Evolutionary conservation across 2,888 invertebrate genomes (phyloP).

Genomic region (Brachycybe producta): DNA sequence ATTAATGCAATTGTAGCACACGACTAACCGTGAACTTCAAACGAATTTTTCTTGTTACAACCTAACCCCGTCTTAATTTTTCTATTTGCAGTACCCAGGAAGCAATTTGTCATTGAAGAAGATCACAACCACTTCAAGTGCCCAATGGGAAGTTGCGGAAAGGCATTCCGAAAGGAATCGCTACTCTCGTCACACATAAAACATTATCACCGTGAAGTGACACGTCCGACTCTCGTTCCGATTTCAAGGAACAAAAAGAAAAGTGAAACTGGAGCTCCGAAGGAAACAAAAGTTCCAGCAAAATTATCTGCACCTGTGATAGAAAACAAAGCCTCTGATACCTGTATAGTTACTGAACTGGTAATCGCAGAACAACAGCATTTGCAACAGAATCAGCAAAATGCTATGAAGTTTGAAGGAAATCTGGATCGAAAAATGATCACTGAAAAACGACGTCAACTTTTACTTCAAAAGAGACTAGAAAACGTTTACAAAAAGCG

Average conservation of each 20-base stretch:
- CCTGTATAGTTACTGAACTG: neutral
- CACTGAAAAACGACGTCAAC: slow-evolving; percentile 17
- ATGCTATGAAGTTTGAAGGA: neutral
- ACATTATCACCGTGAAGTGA: slow-evolving; percentile 90
- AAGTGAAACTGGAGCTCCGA: neutral
- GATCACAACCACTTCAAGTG: slow-evolving; percentile 36
- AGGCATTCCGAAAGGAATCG: slow-evolving; percentile 81
- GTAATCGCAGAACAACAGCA: neutral
- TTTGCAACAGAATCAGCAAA: neutral
- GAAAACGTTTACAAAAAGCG: slow-evolving; percentile 1
- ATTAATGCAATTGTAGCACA: no score
- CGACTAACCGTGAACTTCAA: no score
- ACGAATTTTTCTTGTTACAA: no score
- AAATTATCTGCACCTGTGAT: neutral
- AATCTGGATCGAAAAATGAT: slow-evolving; percentile 16
- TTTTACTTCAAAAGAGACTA: slow-evolving; percentile 11
- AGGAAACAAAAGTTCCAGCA: neutral
- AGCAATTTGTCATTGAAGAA: slow-evolving; percentile 32
- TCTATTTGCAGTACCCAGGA: slow-evolving; percentile 23
- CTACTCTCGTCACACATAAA: slow-evolving; percentile 68
- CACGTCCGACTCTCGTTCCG: slow-evolving; percentile 38
- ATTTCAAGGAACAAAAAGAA: neutral
- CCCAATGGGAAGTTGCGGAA: slow-evolving; percentile 51
- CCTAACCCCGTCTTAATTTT: no score
- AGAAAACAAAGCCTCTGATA: neutral